Evolutionary conservation across 2,797 vertebrate genomes (phyloP).

Genomic region (Gallinago solitaria): DNA sequence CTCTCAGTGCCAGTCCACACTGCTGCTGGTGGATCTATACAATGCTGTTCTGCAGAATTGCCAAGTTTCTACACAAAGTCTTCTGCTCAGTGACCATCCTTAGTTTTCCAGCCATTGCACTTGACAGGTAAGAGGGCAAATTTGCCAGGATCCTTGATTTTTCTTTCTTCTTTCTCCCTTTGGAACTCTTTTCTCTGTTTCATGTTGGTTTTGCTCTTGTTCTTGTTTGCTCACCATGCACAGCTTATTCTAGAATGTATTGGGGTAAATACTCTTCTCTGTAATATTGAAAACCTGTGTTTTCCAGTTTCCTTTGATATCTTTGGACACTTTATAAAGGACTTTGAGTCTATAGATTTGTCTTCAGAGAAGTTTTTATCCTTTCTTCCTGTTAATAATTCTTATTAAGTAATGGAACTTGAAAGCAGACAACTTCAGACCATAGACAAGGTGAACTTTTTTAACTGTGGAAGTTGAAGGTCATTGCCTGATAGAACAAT

Average conservation of each 20-base stretch:
- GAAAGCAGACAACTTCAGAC: not conserved
- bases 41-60: slow-evolving; percentile 88
- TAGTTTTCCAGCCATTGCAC: slow-evolving; percentile 93
- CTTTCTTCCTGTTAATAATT: not conserved
- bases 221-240: not conserved
- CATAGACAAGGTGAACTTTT: not conserved
- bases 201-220: not conserved
- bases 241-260: not conserved
- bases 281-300: not conserved
- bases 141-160: not conserved
- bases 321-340: not conserved
- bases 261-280: not conserved
- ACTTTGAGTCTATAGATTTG: not conserved
- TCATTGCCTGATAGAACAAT: not conserved
- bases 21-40: slow-evolving; percentile 96
- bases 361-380: not conserved
- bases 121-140: slow-evolving; percentile 90
- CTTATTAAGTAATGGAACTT: not conserved
- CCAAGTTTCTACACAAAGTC: slow-evolving; percentile 96
- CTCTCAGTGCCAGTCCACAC: slow-evolving; percentile 88
- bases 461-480: not conserved
- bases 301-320: not conserved
- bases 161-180: not conserved
- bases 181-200: not conserved
- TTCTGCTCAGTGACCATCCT: slow-evolving; percentile 97